Evolutionary conservation across 2,797 vertebrate genomes (phyloP), one percentile per base, ranked within the genome.

Genomic region (Sternotherus odoratus): DNA sequence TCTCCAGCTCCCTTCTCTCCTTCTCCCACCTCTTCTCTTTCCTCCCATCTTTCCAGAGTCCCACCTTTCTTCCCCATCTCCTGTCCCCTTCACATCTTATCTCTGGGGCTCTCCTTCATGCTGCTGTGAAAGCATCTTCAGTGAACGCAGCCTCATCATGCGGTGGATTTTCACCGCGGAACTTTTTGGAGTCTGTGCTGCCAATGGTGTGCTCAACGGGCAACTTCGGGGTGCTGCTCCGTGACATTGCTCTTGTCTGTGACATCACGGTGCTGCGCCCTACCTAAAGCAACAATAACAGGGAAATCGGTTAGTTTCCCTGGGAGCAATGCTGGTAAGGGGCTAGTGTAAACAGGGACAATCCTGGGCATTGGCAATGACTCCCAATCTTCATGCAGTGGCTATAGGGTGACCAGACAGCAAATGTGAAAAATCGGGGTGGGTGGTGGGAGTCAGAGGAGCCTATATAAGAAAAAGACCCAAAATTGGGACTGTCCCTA

Each of bases 371-470:
- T 63, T 15, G 1, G 11, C 15, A 17, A 0, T 12, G 1, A 30
- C 72, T 0, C 3, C 16, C 0, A 0, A 8, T 60, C 1, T 57
- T 63, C 51, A 82, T 83, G 19, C 66, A 69, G 66, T 23, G n/a
- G 36, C n/a, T 39, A 12, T 11, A 48, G 46, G 46, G 46, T 48
- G 46, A 48, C 46, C 46, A 48, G 46, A 48, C 46, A 48, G 9
- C 46, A 48, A 48, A 48, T 48, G 46, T 48, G 46, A 48, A 10
- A 48, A 48, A 48, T 48, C 10, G 46, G 8, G 46, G 11, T 11
- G 10, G 46, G 46, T 3, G 8, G 46, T 8, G 46, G 46, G 10
- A 11, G 46, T 48, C 9, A 48, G 9, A 48, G 46, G 46, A 48
- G 46, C 3, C 46, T 48, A 48, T 9, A 48, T 48, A 10, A 48